Evolutionary conservation across 2,797 vertebrate genomes (phyloP).

Genomic region (Gymnothorax javanicus): DNA sequence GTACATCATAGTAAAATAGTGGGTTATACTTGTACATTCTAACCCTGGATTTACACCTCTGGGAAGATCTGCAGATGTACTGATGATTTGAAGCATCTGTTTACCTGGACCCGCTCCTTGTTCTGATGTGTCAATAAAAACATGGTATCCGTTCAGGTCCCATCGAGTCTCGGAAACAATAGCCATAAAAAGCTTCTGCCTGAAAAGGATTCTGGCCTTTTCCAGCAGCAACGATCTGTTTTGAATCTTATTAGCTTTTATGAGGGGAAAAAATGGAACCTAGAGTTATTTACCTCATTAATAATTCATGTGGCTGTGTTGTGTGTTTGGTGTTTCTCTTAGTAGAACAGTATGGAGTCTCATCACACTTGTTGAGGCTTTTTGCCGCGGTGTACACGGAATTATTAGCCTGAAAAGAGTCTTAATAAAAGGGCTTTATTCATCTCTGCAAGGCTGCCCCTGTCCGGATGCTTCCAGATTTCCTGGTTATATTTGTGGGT

Average conservation of each 20-base stretch:
- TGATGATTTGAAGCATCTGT: too few species aligned
- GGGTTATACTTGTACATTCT: too few species aligned
- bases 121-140: neutral
- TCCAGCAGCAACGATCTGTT: neutral
- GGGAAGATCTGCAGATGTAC: too few species aligned
- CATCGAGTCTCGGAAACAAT: neutral
- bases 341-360: neutral
- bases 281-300: neutral
- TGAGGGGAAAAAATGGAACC: slow-evolving; percentile 29
- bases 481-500: slow-evolving; percentile 10
- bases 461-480: neutral
- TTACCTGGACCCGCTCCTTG: neutral
- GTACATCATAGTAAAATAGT: too few species aligned
- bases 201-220: neutral
- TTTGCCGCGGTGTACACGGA: neutral
- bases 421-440: neutral
- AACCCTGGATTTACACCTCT: too few species aligned
- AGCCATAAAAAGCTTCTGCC: neutral
- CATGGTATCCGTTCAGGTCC: neutral
- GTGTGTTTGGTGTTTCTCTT: neutral
- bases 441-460: neutral
- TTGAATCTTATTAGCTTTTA: neutral
- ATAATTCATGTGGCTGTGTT: neutral
- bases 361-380: neutral
- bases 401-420: neutral